Conservation (phyloP, 2,113 vertebrate genomes). For the Stegostoma tigrinum region DNA sequence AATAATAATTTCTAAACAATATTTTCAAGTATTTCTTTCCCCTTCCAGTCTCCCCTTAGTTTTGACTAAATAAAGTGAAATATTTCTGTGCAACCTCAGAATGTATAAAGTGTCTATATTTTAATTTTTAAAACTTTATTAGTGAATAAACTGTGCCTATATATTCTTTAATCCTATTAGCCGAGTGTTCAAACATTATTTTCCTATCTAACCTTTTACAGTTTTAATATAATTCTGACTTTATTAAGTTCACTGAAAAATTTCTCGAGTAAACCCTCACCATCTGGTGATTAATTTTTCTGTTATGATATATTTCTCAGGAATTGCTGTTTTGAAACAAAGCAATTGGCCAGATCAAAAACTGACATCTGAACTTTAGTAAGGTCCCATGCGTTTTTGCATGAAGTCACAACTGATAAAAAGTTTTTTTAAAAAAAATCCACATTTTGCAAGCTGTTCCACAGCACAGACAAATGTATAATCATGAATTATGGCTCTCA, state of each 20-base stretch:
- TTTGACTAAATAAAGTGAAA: background rate
- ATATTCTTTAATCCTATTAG: no score
- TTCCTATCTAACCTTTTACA: background rate
- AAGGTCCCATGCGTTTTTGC: background rate
- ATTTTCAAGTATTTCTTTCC: background rate
- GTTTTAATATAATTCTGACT: background rate
- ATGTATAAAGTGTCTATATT: background rate
- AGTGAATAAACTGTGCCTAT: no score
- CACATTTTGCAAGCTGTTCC: background rate
- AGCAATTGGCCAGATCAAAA: background rate
- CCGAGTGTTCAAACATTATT: background rate
- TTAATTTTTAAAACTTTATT: no score
- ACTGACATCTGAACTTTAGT: background rate
- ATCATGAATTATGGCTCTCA: background rate
- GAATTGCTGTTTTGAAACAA: background rate
- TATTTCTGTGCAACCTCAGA: background rate
- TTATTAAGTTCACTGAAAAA: background rate
- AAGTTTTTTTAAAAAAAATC: background rate
- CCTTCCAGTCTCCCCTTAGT: background rate
- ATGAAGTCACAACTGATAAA: background rate
- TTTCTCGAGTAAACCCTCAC: background rate
- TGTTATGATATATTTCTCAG: background rate
- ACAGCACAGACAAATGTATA: background rate
- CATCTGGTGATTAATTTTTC: background rate
- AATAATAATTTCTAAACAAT: background rate